Evolutionary conservation across 2,797 vertebrate species (phyloP), one percentile per base, ranked within the genome.

Genomic region (Zonotrichia albicollis): DNA sequence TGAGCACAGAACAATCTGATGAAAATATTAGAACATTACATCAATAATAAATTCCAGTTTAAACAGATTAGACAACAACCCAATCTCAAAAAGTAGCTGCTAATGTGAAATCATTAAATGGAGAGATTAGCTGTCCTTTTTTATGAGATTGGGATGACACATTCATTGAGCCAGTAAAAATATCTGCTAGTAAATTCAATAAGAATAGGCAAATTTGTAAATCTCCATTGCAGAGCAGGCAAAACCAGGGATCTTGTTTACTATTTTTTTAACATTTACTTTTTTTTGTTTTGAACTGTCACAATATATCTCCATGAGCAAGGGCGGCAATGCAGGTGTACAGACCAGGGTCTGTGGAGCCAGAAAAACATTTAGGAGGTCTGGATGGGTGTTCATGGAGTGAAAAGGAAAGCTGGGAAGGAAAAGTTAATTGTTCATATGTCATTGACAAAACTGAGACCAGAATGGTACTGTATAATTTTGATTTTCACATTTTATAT

Each of bases 61-160:
- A 80, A 93, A 87, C 22, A 84, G 71, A 90, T 94, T 53, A 83
- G 65, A 84, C 79, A 91, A 71, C 48, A 77, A 64, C 17, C 32
- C 54, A 71, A 58, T 91, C 61, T 83, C 61, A 87, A 94, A 93
- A 94, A 91, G 43, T 51, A 94, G 38, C 46, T 0, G 0, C 36
- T 93, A 91, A 74, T 71, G n/a, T 57, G 60, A 88, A 96, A 87
- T 88, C 82, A 78, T 83, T 94, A 80, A 89, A 89, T 42, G 27
- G 55, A 87, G 73, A 85, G 34, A 91, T 89, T 65, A 75, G 51
- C 46, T 84, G 51, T 68, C 45, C 55, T 77, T 84, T 86, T 84
- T 82, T 55, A 75, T 58, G 38, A 70, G 51, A 93, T 53, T 45
- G 21, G 13, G 66, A 72, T 73, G 62, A 70, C 36, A 88, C 46